Base-by-base conservation (phyloP, 2,888 invertebrate genomes). In the Unio pictorum region DNA sequence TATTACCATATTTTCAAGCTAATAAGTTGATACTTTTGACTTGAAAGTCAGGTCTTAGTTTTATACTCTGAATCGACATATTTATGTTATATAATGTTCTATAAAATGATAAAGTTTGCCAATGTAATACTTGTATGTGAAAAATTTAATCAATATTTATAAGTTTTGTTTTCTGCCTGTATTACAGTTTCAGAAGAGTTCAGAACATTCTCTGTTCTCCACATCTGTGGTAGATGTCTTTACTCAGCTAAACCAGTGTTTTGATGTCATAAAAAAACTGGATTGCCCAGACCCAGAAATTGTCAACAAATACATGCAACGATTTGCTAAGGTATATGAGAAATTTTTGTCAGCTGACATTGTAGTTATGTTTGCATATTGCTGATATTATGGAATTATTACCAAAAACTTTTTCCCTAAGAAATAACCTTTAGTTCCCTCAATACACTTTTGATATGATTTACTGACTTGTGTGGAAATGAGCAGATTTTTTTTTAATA, bases 281-380 rank as follows among this genome's bases (percentile, higher is more conserved):
- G 98, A 99, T 90, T 99, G 99, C 91, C 99, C 99, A 0, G 99
- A 99, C 92, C 99, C 99, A 57, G 98, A 99, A 91, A 98, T 99
- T 84, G 97, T 97, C 94, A 98, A 98, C 91, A 93, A 98, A 79
- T 99, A 99, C 91, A 99, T 99, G 98, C 96, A 97, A 92, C 93
- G 99, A 84, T 99, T 99, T 91, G 98, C 99, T 62, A 97, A 97
- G 86, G 91, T 91, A 79, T 66, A 78, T 69, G 26, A 66, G 1
- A 59, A 34, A 6, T 56, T 8, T 64, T 18, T 55, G 28, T 58
- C 34, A 11, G 20, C 54, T 28, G 3, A 34, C 20, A 18, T 15
- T 23, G n/a, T 45, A 20, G 18, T 64, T n/a, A 2, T 64, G 17
- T 34, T 4, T 20, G n/a, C n/a, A 45, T 20, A n/a, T 45, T 34